Base-by-base conservation (phyloP, 2,888 invertebrate genomes). In the Suillia variegata region DNA sequence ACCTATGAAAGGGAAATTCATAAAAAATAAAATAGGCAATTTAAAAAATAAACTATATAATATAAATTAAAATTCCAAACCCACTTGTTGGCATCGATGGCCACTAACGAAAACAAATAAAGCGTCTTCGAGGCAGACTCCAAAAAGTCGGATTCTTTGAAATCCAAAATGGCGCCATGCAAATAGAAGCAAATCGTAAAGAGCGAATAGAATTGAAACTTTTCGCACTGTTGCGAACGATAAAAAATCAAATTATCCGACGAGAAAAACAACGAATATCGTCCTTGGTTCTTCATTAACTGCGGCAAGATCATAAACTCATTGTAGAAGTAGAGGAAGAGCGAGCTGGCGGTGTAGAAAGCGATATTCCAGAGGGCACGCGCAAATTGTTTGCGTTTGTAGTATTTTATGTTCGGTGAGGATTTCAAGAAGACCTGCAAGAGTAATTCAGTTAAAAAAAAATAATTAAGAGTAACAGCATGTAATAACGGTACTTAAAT, bases 201-300 rank as follows among this genome's bases (percentile, higher is more conserved):
- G 48, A 80, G 66, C 1, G 80, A 80, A 63, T 81, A 82, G 24
- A 81, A 74, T 59, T 82, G 80, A 68, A 81, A 81, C 54, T 80
- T 79, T 57, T 80, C 82, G 56, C 78, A 80, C 26, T 80, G 77
- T 55, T 80, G 76, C 10, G 81, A 81, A 51, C 75, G 75, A 63
- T 78, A 81, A 62, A 82, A 82, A 34, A 82, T 80, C 1, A 76
- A 69, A 68, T 82, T 80, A 48, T 82, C 82, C 31, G 80, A 82
- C 52, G 80, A 81, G 58, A 79, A 78, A 61, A 82, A 82, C 10
- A 82, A 70, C 13, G 78, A 80, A 48, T 74, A 80, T 13, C 80
- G 77, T 12, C 80, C 81, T 59, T 80, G 78, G 62, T 77, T 81
- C 62, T 77, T 79, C 55, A 74, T 70, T 56, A 82, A 56, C 52